Base-by-base conservation (phyloP, 2,797 vertebrate species). In the Rhodeus uyekii region DNA sequence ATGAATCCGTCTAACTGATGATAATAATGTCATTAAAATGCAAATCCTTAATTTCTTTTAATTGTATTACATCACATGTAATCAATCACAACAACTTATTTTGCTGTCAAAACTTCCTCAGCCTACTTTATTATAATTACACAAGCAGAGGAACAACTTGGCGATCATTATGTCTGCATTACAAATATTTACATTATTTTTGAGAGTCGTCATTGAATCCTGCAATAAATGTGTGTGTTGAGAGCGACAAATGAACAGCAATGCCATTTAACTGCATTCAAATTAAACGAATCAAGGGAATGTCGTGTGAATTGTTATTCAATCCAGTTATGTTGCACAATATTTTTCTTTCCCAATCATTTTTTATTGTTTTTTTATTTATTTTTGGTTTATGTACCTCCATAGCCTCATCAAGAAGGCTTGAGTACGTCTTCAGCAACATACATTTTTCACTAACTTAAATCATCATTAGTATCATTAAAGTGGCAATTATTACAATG, bases 21-120 rank as follows among this genome's bases (percentile, higher is more conserved):
- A 95, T 96, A 96, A 97, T 94, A 95, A 95, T 94, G 95, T 95
- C 96, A 97, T 98, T 98, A 98, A 98, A 97, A 99, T 98, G 97
- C 96, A 98, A 98, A 98, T 97, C 91, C 92, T 94, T 96, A 93
- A 92, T 95, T 96, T 95, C 94, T 95, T 92, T 91, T 97, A 96
- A 97, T 98, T 97, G 93, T 95, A 95, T 92, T 90, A 94, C 95
- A 97, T 96, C 94, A 94, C 90, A 96, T 96, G 87, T 90, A 95
- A 96, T 98, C 96, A 95, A 95, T 96, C 94, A 93, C 88, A 90
- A 90, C 85, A 90, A 82, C 88, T 89, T 90, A 80, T 86, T 78
- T 38, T 76, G 82, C 16, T 42, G 50, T 32, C 85, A 72, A 77
- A 87, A 88, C 79, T 83, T 86, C 74, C 67, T 65, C 55, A 67